Evolutionary conservation across 2,888 invertebrate genomes (phyloP), one percentile per base, ranked within the genome.

Genomic region (Cabera pusaria): DNA sequence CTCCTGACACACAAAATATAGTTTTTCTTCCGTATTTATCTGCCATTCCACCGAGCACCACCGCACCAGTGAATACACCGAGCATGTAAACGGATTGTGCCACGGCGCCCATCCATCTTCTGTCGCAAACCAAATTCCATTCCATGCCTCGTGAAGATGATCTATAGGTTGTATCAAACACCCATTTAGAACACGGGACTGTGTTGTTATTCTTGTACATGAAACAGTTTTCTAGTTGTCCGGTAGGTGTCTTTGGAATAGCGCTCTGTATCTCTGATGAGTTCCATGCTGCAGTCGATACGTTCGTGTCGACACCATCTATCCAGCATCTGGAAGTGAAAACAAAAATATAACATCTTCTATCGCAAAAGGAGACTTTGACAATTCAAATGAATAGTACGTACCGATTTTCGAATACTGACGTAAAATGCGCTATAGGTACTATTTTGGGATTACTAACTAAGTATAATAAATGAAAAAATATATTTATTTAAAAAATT

Each of bases 41-140:
- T 0, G 96, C 96, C 79, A 96, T 81, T 27, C 93, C 93, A 3
- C 96, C 96, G 16, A 96, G 79, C 0, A 92, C 91, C 0, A 96
- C 93, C 0, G 96, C 96, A 1, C 96, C 96, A 0, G 93, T 92
- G 62, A 96, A 95, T 2, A 96, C 95, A 6, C 97, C 97, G 56
- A 96, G 89, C 96, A 97, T 96, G 68, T 93, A 95, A 23, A 90
- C 67, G 2, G 94, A 93, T 68, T 96, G 96, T 0, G 95, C 93
- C 8, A 95, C 71, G 1, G 96, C 93, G 1, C 95, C 94, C 92
- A 93, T 93, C 96, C 96, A 96, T 49, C 95, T 88, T 42, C 90
- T 84, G 48, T 93, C 91, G 65, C 97, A 97, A 1, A 96, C 94
- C 31, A 96, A 91, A 64, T 93, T 83, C 96, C 96, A 96, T 72